Evolutionary conservation across 2,113 vertebrate genomes (phyloP), one percentile per base, ranked within the genome.

Genomic region (Phrynocephalus versicolor): DNA sequence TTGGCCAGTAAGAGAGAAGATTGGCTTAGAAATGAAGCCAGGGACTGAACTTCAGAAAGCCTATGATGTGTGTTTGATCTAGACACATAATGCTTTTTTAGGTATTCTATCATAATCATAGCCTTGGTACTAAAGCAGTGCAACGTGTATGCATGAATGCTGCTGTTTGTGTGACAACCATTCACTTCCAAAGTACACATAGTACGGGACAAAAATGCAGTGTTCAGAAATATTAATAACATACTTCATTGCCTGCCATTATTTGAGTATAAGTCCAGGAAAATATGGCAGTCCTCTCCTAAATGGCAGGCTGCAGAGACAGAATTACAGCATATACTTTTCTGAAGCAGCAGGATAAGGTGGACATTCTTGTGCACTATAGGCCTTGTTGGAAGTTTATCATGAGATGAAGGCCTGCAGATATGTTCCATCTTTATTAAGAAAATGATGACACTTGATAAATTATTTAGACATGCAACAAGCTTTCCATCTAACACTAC

Each of bases 161-260:
- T 23, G 18, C 37, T 23, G 1, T 90, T 72, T 88, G 2, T 91
- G 79, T 85, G 88, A 84, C 30, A 87, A 79, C 16, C 12, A 82
- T 67, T 89, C 87, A 90, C 79, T 91, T 93, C 78, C 72, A 55
- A 0, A 35, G n/a, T 82, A 83, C 75, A 82, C 9, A 16, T n/a
- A 60, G 82, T 71, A 74, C 88, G 80, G 86, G 90, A 83, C 79
- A 90, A 69, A 91, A 80, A 2, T 86, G 79, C 90, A 88, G 78
- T 88, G 64, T 88, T 87, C 35, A 86, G 27, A 57, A 55, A 89
- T 88, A 89, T 72, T 90, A 87, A 75, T 71, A 39, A 57, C 60
- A 88, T 81, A 37, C 70, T 51, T 91, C 88, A 33, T 45, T 87
- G 85, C 78, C 88, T 75, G 77, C 75, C 41, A 78, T 78, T n/a